These are phyloP conservation scores for Pogona vitticeps DNA, from an alignment of 2,113 vertebrate species.

Conservation along the genomic window DNA sequence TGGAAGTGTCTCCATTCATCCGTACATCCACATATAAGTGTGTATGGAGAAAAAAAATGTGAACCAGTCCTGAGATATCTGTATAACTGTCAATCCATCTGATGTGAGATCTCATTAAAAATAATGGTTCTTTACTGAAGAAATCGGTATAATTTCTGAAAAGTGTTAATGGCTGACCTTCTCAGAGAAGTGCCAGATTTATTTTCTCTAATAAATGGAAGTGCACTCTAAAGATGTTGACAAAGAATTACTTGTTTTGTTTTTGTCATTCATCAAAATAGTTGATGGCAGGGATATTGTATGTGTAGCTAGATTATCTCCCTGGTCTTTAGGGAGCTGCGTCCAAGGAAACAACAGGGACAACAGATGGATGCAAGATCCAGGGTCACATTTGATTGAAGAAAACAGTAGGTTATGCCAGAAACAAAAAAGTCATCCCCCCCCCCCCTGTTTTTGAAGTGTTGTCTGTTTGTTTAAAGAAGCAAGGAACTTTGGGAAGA, in stretches of 20 bases:
- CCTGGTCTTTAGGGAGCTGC: background rate
- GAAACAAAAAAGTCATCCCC: background rate
- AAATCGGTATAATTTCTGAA: slow-evolving; percentile 9
- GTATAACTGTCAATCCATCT: background rate
- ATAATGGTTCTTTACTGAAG: background rate
- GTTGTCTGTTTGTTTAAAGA: background rate
- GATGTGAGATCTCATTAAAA: background rate
- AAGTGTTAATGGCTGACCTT: background rate
- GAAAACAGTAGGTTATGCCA: background rate
- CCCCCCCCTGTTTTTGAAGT: background rate
- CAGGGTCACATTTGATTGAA: background rate
- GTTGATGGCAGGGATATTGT: background rate
- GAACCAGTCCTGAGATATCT: background rate
- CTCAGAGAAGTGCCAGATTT: background rate
- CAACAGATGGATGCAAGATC: background rate
- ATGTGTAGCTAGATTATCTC: no score
- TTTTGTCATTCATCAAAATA: background rate
- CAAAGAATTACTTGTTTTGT: background rate
- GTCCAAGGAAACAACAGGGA: background rate
- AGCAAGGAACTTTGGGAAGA: background rate
- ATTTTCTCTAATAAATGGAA: background rate
- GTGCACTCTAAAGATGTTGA: background rate
- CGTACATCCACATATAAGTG: background rate
- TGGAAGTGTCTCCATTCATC: background rate
- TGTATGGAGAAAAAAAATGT: background rate